phyloP scores from a whole-genome alignment of 1,140 invertebrate species.

The Drosophila dunni region DNA sequence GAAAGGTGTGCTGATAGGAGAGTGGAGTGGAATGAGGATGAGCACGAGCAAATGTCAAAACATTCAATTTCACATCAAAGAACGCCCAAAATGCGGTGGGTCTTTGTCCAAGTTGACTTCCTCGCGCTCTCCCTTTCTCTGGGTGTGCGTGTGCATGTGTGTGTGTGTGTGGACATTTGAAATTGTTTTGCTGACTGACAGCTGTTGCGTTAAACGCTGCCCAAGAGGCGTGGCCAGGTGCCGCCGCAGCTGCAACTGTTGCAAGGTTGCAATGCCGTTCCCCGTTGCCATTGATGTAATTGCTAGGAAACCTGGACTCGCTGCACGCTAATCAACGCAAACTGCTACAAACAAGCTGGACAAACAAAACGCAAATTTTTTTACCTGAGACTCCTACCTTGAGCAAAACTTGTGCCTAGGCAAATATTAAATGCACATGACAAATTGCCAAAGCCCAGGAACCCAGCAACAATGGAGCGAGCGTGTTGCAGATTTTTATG shows the following conservation, averaged over 20 bases:
- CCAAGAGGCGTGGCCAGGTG: conserved; percentile 53
- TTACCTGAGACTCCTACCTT: conserved; percentile 30
- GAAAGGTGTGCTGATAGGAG: conserved; percentile 29
- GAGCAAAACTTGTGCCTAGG: conserved; percentile 27
- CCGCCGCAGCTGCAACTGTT: conserved; percentile 45
- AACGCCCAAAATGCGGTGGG: conserved; percentile 71
- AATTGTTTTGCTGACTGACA: conserved; percentile 78
- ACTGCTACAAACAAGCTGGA: conserved; percentile 81
- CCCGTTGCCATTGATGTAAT: conserved; percentile 54
- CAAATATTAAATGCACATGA: conserved; percentile 81
- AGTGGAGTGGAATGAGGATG: background rate
- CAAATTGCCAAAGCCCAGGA: conserved; percentile 57
- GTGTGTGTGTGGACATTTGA: conserved; percentile 62
- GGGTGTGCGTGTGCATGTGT: conserved; percentile 4
- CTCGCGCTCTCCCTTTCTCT: background rate
- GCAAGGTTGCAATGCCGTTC: conserved; percentile 2
- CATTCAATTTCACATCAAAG: conserved; percentile 75
- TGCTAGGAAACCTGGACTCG: conserved; percentile 54
- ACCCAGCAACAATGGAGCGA: conserved; percentile 49
- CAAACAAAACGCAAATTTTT: conserved; percentile 81
- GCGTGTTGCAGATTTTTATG: conserved; percentile 65
- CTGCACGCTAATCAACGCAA: conserved; percentile 77
- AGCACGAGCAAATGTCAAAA: conserved; percentile 64
- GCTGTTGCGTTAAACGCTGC: conserved; percentile 52
- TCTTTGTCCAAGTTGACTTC: conserved; percentile 14